phyloP scores from a whole-genome alignment of 2,113 vertebrate genomes.

The Noctilio leporinus region DNA sequence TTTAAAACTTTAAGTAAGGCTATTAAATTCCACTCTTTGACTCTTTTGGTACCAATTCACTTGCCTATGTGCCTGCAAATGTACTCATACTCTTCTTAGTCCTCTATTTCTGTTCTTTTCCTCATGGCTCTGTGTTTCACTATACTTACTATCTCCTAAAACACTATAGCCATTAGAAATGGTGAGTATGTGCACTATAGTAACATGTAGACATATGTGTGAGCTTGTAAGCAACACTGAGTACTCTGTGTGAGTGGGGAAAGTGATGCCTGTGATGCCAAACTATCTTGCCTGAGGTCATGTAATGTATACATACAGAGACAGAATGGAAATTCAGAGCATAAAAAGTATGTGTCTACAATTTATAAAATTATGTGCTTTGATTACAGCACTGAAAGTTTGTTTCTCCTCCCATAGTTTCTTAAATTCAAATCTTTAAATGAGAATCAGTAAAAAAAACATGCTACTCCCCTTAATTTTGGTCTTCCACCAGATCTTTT shows the following conservation, averaged over 20 bases:
- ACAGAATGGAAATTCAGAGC: conserved; percentile 30
- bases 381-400: not conserved
- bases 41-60: not conserved
- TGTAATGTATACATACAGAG: too few species aligned
- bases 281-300: not conserved
- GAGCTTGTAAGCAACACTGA: not conserved
- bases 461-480: not conserved
- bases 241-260: not conserved
- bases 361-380: conserved; percentile 21
- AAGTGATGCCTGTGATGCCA: not conserved
- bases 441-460: not conserved
- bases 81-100: not conserved
- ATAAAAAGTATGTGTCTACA: not conserved
- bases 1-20: not conserved
- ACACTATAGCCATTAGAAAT: conserved; percentile 9
- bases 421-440: not conserved
- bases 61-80: not conserved
- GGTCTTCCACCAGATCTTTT: not conserved
- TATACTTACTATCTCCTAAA: not conserved
- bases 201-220: not conserved
- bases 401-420: not conserved
- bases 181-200: not conserved
- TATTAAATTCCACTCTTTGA: not conserved
- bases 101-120: not conserved
- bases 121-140: not conserved